phyloP scores from a whole-genome alignment of 2,888 invertebrate genomes.

The Imbricaverruca yamaguchii region DNA sequence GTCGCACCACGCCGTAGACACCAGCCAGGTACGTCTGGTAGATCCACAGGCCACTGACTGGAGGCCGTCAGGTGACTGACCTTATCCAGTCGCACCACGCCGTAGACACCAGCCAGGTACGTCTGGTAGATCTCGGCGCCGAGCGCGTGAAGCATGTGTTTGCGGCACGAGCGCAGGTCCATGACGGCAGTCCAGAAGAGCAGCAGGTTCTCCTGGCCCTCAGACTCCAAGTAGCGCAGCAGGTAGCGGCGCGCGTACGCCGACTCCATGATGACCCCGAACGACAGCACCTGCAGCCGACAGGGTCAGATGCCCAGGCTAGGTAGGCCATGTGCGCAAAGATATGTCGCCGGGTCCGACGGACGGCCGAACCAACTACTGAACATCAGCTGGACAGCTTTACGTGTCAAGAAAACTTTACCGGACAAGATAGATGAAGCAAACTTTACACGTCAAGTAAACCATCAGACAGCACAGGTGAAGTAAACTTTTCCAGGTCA shows the following conservation, averaged over 20 bases:
- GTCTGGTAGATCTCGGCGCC: conserved; percentile 89
- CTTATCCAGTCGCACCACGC: conserved; percentile 11
- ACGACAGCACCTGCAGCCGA: conserved; percentile 54
- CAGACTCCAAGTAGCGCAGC: conserved; percentile 69
- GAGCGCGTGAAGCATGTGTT: conserved; percentile 71
- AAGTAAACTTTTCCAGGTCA: too few relatives aligned
- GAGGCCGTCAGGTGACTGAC: conserved; percentile 36
- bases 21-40: too few relatives aligned
- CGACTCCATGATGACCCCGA: conserved; percentile 65
- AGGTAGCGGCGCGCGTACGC: conserved; percentile 72
- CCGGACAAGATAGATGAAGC: too few relatives aligned
- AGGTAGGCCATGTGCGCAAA: too few relatives aligned
- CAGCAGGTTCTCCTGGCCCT: conserved; percentile 73
- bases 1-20: too few relatives aligned
- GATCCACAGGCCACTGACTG: too few relatives aligned
- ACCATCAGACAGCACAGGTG: too few relatives aligned
- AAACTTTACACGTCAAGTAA: too few relatives aligned
- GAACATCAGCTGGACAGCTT: background rate
- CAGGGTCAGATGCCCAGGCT: background rate
- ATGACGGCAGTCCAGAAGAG: conserved; percentile 82
- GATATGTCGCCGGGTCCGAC: too few relatives aligned
- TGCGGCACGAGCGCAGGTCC: conserved; percentile 65
- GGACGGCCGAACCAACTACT: too few relatives aligned
- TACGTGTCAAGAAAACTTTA: too few relatives aligned
- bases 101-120: conserved; percentile 50